Evolutionary conservation across 2,113 vertebrate species (phyloP).

Genomic region (Scartelaos histophorus): DNA sequence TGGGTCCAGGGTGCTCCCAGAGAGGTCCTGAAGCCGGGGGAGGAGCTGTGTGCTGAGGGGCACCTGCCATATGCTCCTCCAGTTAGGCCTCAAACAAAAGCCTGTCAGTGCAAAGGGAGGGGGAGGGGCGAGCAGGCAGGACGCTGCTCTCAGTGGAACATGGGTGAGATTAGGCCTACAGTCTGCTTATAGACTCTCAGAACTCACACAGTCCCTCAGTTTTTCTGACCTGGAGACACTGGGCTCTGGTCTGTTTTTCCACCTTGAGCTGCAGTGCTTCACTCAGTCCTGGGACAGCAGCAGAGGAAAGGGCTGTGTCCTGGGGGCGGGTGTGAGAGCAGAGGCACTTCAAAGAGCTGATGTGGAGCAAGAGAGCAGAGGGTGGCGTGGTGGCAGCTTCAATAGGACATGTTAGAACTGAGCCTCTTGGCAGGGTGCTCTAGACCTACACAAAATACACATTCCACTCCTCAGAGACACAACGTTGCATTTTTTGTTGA

Average conservation of each 20-base stretch:
- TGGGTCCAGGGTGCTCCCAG: constrained; percentile 34
- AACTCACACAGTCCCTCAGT: constrained; percentile 22
- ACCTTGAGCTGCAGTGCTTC: constrained; percentile 39
- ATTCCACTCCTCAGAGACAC: constrained; percentile 5
- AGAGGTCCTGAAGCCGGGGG: constrained; percentile 51
- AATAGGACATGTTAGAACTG: constrained; percentile 57
- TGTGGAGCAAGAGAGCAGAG: constrained; percentile 67
- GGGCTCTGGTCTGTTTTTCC: constrained; percentile 36
- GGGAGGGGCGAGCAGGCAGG: constrained; percentile 59
- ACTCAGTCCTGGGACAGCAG: constrained; percentile 56
- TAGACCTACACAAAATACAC: constrained; percentile 46
- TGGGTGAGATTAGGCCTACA: constrained; percentile 22
- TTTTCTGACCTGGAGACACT: constrained; percentile 9
- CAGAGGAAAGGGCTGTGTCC: constrained; percentile 50
- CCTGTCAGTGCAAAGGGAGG: constrained; percentile 65
- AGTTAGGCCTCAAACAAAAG: constrained; percentile 77
- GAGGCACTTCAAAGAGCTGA: constrained; percentile 73
- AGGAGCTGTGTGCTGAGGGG: constrained; percentile 67
- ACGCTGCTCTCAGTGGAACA: constrained; percentile 43
- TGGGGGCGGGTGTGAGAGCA: constrained; percentile 55
- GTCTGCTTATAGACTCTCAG: constrained; percentile 37
- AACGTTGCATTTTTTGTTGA: background rate
- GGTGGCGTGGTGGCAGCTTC: constrained; percentile 51
- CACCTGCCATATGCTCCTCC: constrained; percentile 80
- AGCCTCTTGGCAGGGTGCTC: constrained; percentile 42